Evolutionary conservation across 2,113 vertebrate genomes (phyloP).

Genomic region (Mystacornis crossleyi): DNA sequence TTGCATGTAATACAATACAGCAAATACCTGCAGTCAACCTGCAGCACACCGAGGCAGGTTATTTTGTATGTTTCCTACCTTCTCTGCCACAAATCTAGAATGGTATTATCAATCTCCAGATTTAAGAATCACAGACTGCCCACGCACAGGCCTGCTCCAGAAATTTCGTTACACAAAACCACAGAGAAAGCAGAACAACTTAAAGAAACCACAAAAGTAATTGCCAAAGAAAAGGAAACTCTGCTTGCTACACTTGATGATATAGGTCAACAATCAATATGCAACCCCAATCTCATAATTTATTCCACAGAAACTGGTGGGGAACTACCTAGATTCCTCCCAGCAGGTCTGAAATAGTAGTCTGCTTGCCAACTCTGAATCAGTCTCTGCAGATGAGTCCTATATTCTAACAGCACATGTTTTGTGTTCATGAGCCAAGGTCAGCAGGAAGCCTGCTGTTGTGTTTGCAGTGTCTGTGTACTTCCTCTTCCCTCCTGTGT

Average conservation of each 20-base stretch:
- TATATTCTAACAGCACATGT: background rate
- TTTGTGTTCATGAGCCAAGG: constrained; percentile 23
- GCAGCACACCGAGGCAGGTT: background rate
- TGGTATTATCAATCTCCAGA: background rate
- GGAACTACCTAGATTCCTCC: background rate
- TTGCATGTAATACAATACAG: background rate
- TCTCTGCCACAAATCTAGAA: background rate
- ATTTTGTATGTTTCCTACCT: background rate
- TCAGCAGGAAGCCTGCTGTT: constrained; percentile 39
- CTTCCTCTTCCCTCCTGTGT: constrained; percentile 46
- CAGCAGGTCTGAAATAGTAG: constrained; percentile 7
- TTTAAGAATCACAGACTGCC: background rate
- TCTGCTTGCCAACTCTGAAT: background rate
- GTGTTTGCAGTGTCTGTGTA: constrained; percentile 31
- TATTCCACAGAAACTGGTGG: background rate
- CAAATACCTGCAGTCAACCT: background rate
- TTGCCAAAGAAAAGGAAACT: constrained; percentile 13
- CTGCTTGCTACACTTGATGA: background rate
- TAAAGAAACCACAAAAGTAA: background rate
- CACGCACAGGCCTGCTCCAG: background rate
- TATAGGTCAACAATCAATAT: background rate
- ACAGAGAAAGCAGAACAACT: background rate
- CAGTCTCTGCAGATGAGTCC: constrained; percentile 15
- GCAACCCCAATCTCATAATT: background rate
- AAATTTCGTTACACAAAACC: background rate